Evolutionary conservation across 1,140 invertebrate genomes (phyloP).

Genomic region (Caenorhabditis inopinata): DNA sequence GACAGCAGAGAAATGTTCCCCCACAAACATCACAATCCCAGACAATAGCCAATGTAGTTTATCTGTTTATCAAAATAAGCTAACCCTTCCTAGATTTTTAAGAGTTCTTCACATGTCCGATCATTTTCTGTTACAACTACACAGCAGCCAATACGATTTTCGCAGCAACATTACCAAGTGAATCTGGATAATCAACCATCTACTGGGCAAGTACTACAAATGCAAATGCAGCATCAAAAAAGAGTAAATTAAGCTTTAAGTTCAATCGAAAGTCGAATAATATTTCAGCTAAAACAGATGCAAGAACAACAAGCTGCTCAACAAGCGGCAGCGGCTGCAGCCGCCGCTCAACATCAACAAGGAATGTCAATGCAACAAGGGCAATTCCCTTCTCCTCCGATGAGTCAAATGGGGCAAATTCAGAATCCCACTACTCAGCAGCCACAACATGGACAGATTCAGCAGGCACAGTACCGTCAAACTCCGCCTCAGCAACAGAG

Average conservation of each 20-base stretch:
- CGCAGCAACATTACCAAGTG: background rate
- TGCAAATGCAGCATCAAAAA: slow-evolving; percentile 15
- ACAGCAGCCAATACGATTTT: background rate
- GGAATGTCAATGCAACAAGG: background rate
- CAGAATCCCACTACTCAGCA: background rate
- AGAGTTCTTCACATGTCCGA: background rate
- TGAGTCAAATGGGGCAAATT: background rate
- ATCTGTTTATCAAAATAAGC: background rate
- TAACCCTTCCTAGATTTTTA: background rate
- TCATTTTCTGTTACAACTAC: background rate
- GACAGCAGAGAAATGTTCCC: background rate
- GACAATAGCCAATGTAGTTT: background rate
- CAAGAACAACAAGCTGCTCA: slow-evolving; percentile 1
- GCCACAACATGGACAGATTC: background rate
- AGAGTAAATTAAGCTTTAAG: too few species aligned
- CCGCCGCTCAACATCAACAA: background rate
- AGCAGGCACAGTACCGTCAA: background rate
- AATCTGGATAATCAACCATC: slow-evolving; percentile 12
- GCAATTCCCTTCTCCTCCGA: background rate
- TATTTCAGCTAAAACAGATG: background rate
- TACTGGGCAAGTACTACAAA: background rate
- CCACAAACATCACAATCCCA: background rate
- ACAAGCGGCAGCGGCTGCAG: background rate
- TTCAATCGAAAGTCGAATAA: background rate
- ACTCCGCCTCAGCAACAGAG: background rate